Evolutionary conservation across 2,888 invertebrate species (phyloP), one percentile per base, ranked within the genome.

Genomic region (Papilio elwesi): DNA sequence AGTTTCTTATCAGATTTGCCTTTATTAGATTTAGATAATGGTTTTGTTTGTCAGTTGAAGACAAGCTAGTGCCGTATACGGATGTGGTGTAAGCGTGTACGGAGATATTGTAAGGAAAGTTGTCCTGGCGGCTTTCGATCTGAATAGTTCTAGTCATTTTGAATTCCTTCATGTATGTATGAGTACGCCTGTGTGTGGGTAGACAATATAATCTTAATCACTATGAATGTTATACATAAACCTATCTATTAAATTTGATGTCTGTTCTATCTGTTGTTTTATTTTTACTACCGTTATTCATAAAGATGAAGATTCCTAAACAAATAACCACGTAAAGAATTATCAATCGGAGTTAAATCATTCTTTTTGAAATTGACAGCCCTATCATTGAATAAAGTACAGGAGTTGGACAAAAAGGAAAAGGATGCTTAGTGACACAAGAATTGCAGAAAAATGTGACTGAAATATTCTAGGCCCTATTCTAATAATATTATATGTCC

Each of bases 201-300:
- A 92, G 92, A 91, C 91, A 91, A 90, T 92, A 91, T 91, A 87
- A 87, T 88, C 89, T 87, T 90, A 90, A 92, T 89, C 91, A 89
- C 88, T 88, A 89, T 92, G 83, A 90, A 91, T 93, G 92, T 92
- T 92, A 92, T 89, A 87, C 85, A 78, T 78, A 87, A 87, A 89
- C 92, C 91, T 93, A 92, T 92, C 90, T 93, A 93, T 92, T 93
- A 93, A 91, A 93, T 91, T 92, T 92, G 93, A 93, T 93, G 93
- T 93, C 93, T 93, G 93, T 93, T 93, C 92, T 87, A 87, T 81
- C 59, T 75, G 74, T 80, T 78, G 83, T 91, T 92, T 93, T 81
- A 88, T 89, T 92, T 78, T 4, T 26, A 13, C 26, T 47, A 48
- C 47, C 26, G 1, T 26, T 26, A 26, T n/a, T n/a, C n/a, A n/a